These are phyloP conservation scores for Micrasema minimum DNA, from an alignment of 1,140 invertebrate species.

Conservation along the genomic window DNA sequence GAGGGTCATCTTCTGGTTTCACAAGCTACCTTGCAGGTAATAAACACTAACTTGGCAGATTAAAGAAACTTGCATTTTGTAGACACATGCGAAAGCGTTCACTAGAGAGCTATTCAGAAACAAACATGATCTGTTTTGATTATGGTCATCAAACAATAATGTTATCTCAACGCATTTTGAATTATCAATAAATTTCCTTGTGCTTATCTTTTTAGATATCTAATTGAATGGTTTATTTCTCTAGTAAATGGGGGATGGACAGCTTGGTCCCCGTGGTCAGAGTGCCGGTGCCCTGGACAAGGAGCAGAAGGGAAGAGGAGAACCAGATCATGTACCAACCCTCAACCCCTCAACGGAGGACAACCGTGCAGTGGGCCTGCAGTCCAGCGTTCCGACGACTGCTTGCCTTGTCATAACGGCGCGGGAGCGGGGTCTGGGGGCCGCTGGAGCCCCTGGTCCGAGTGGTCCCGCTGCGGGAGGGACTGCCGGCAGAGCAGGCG, in stretches of 20 bases:
- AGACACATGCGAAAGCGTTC: no score
- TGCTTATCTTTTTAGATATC: no score
- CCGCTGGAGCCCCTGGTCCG: conserved; percentile 88
- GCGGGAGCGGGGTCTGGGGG: conserved; percentile 56
- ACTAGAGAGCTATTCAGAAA: no score
- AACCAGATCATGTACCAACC: conserved; percentile 86
- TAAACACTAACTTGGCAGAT: no score
- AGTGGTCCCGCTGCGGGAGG: conserved; percentile 86
- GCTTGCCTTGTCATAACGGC: conserved; percentile 77
- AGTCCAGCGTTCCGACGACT: conserved; percentile 84
- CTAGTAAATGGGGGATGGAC: conserved; percentile 96
- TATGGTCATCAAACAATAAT: no score
- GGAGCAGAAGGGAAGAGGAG: conserved; percentile 77
- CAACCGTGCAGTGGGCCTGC: conserved; percentile 81
- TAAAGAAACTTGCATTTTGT: no score
- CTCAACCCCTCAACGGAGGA: conserved; percentile 88
- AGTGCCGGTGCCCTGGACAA: conserved; percentile 77
- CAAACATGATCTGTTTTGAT: no score
- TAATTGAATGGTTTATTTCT: no score
- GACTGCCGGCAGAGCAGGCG: conserved; percentile 85
- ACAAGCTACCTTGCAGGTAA: conserved; percentile 82
- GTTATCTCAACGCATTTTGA: no score
- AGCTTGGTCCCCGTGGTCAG: conserved; percentile 87
- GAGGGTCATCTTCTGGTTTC: conserved; percentile 91
- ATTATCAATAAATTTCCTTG: no score